phyloP scores from a whole-genome alignment of 2,113 vertebrate species.

The Takifugu bimaculatus region DNA sequence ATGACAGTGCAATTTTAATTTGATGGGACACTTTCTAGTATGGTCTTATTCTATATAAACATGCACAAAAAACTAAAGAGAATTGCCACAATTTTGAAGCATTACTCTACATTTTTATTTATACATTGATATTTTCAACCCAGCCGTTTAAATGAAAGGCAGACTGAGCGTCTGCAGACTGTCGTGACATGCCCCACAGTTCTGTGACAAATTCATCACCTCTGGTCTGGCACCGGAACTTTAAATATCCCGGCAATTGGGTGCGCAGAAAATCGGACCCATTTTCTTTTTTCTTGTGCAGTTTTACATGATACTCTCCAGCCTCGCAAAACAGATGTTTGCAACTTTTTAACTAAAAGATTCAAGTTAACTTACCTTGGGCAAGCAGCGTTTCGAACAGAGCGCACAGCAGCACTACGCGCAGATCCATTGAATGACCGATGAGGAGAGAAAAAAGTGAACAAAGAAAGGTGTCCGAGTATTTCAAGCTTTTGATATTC shows the following conservation, averaged over 20 bases:
- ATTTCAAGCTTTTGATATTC: not conserved
- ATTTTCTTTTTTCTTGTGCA: no score
- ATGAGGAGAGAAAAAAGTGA: not conserved
- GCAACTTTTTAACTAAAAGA: not conserved
- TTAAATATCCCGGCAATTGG: not conserved
- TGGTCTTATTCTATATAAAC: no score
- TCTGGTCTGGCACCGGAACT: not conserved
- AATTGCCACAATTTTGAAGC: not conserved
- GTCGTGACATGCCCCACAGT: conserved; percentile 44
- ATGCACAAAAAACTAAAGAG: no score
- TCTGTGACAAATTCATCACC: conserved; percentile 32
- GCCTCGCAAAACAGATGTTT: no score
- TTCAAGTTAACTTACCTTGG: conserved; percentile 70
- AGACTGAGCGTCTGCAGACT: not conserved
- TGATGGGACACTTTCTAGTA: conserved; percentile 2
- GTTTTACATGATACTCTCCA: no score
- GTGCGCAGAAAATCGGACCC: no score
- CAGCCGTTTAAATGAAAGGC: not conserved
- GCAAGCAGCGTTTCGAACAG: conserved; percentile 60
- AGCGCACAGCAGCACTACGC: conserved; percentile 57
- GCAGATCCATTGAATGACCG: conserved; percentile 60
- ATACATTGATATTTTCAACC: not conserved
- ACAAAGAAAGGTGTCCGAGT: not conserved
- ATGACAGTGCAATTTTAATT: not conserved
- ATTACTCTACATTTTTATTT: not conserved